phyloP scores from a whole-genome alignment of 2,888 invertebrate species.

The Hydriomena furcata region DNA sequence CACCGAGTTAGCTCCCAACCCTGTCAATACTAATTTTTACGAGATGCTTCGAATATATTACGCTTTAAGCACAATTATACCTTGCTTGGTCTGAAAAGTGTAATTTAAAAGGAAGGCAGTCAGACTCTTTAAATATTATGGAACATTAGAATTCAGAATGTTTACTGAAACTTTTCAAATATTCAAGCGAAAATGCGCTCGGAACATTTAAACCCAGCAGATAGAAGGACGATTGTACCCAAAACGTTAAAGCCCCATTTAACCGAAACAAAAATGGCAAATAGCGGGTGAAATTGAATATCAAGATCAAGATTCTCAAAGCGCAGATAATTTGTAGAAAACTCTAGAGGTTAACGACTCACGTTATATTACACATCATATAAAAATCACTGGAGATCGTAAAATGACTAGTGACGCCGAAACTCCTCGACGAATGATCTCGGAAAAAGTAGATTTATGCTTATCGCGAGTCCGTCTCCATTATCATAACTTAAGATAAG shows the following conservation, averaged over 20 bases:
- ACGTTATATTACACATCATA: constrained; percentile 39
- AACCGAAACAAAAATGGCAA: constrained; percentile 1
- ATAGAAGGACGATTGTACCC: constrained; percentile 6
- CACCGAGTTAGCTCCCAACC: constrained; percentile 35
- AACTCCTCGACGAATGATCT: constrained; percentile 40
- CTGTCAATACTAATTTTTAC: constrained; percentile 51
- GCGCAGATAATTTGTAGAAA: constrained; percentile 13
- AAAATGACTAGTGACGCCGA: constrained; percentile 41
- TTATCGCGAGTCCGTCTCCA: constrained; percentile 50
- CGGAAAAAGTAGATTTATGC: constrained; percentile 53
- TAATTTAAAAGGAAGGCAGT: not conserved
- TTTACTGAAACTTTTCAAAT: constrained; percentile 4
- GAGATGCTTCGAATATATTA: constrained; percentile 34
- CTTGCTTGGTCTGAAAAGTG: not conserved
- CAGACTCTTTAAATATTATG: not conserved
- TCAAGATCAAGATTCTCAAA: constrained; percentile 9
- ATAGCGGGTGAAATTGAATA: constrained; percentile 6
- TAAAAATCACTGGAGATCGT: constrained; percentile 44
- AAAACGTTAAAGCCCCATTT: constrained; percentile 2
- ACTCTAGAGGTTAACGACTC: constrained; percentile 43
- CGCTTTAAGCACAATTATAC: constrained; percentile 18
- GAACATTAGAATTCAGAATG: constrained; percentile 6
- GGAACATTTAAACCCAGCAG: not conserved
- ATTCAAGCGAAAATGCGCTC: constrained; percentile 4
- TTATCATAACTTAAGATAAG: constrained; percentile 62